These are phyloP conservation scores for Drosophila phalerata DNA, from an alignment of 2,888 invertebrate species.

Conservation along the genomic window DNA sequence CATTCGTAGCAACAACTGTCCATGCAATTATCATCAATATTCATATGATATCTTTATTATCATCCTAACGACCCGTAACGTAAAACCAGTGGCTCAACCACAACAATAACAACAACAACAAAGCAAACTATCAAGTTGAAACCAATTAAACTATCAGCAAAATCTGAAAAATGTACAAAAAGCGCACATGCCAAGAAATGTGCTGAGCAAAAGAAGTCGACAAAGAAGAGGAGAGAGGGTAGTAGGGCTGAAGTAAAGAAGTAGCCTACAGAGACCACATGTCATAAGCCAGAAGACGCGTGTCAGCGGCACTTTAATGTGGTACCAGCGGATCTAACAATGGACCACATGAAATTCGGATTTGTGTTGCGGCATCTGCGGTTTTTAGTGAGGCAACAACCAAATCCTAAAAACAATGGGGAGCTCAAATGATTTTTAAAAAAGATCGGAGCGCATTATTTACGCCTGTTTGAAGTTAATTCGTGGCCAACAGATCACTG, in stretches of 20 bases:
- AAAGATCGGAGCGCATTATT: slow-evolving; percentile 68
- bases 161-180: slow-evolving; percentile 64
- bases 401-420: slow-evolving; percentile 52
- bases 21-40: slow-evolving; percentile 65
- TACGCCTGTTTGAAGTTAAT: slow-evolving; percentile 77
- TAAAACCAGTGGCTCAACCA: slow-evolving; percentile 65
- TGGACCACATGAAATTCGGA: slow-evolving; percentile 57
- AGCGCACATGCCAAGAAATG: slow-evolving; percentile 42
- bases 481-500: slow-evolving; percentile 64
- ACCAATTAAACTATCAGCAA: slow-evolving; percentile 77
- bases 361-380: slow-evolving; percentile 47
- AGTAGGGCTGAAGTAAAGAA: background rate
- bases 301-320: slow-evolving; percentile 79
- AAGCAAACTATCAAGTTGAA: slow-evolving; percentile 54
- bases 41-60: slow-evolving; percentile 70
- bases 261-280: slow-evolving; percentile 55
- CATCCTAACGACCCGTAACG: slow-evolving; percentile 46
- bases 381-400: slow-evolving; percentile 4
- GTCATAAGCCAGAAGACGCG: slow-evolving; percentile 72
- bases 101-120: slow-evolving; percentile 12
- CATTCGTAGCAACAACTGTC: slow-evolving; percentile 19
- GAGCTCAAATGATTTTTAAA: slow-evolving; percentile 48
- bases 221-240: slow-evolving; percentile 11
- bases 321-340: slow-evolving; percentile 48
- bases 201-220: slow-evolving; percentile 33